Evolutionary conservation across 2,888 invertebrate species (phyloP), one percentile per base, ranked within the genome.

Genomic region (Leucophenga maculata): DNA sequence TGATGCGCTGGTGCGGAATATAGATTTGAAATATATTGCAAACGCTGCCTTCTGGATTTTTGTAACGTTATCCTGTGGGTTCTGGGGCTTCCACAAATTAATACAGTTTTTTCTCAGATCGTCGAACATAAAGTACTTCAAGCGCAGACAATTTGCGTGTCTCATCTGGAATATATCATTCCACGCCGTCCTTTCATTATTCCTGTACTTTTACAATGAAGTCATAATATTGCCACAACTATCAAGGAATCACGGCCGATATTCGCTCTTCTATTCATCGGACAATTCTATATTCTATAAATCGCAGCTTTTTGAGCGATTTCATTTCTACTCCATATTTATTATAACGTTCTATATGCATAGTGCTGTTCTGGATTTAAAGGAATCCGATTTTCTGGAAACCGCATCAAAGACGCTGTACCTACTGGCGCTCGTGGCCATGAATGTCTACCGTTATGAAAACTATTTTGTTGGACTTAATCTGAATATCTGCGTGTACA

Each of bases 21-120:
- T 88, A 6, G 83, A 86, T 67, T 74, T 88, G 9, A 82, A 84
- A 79, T 87, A 86, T 79, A 80, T 88, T 74, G 75, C 84, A 16
- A 89, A 88, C 77, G 83, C 85, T 2, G 80, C 88, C 52, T 88
- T 88, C 72, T 88, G 88, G 89, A 87, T 88, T 70, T 86, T 88
- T 71, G 70, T 88, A n/a, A n/a, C n/a, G n/a, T n/a, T n/a, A n/a
- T n/a, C n/a, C n/a, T n/a, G n/a, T n/a, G n/a, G n/a, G n/a, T n/a
- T n/a, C n/a, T n/a, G n/a, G n/a, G n/a, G n/a, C n/a, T n/a, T n/a
- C n/a, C n/a, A n/a, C n/a, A n/a, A n/a, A n/a, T n/a, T n/a, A n/a
- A n/a, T n/a, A n/a, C n/a, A n/a, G n/a, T n/a, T n/a, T n/a, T n/a
- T n/a, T n/a, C n/a, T n/a, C n/a, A n/a, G n/a, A n/a, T n/a, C n/a